These are phyloP conservation scores for Chrysaora quinquecirrha DNA, from an alignment of 30 jellyfish, hydroid and myxozoan genomes.

Conservation along the genomic window DNA sequence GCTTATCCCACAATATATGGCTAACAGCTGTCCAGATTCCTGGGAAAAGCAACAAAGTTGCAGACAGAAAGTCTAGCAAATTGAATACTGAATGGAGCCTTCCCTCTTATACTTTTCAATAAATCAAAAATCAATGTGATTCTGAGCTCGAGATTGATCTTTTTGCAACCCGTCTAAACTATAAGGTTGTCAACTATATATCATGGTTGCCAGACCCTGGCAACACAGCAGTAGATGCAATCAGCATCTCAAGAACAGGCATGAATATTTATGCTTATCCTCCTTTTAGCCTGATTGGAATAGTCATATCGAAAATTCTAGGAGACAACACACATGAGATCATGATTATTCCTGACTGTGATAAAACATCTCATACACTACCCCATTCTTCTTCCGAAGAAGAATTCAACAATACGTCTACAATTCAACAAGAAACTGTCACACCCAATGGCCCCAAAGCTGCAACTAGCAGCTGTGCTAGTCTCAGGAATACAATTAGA, in stretches of 20 bases:
- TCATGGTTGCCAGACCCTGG: slow-evolving; percentile 43
- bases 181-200: background rate
- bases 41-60: background rate
- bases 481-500: slow-evolving; percentile 23
- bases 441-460: slow-evolving; percentile 21
- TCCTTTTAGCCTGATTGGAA: slow-evolving; percentile 16
- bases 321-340: slow-evolving; percentile 21
- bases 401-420: background rate
- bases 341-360: slow-evolving; percentile 35
- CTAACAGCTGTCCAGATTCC: background rate
- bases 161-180: slow-evolving; percentile 16
- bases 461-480: slow-evolving; percentile 38
- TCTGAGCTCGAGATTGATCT: background rate
- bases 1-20: background rate
- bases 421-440: slow-evolving; percentile 13
- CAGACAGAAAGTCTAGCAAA: background rate
- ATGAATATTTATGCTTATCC: slow-evolving; percentile 29
- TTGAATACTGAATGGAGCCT: background rate
- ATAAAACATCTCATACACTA: background rate
- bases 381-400: slow-evolving; percentile 24
- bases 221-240: slow-evolving; percentile 47
- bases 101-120: background rate
- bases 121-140: too few species aligned
- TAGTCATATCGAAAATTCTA: background rate
- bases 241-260: background rate